Evolutionary conservation across 2,888 invertebrate genomes (phyloP), one percentile per base, ranked within the genome.

Genomic region (Gortyna flavago): DNA sequence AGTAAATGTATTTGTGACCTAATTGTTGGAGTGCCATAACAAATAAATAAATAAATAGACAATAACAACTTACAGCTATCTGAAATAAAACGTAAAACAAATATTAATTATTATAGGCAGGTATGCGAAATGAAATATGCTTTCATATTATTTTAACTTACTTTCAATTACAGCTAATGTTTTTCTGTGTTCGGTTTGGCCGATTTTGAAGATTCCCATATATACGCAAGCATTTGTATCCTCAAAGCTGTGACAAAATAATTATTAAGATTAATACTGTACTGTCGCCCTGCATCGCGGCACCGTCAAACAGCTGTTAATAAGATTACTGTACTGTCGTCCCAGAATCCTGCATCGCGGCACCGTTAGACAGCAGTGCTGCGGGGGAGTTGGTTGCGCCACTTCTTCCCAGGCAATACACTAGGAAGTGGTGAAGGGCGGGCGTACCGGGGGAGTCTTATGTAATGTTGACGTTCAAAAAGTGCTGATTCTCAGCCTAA

Each of bases 111-210:
- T 41, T 57, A 16, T 32, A 41, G 0, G 5, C 3, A 13, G n/a
- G 11, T 32, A 21, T 29, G 6, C 29, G 68, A 38, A 51, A 48
- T n/a, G 2, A 4, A 62, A 44, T 3, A 13, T 18, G 21, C 11
- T n/a, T 48, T 4, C 3, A 16, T n/a, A 21, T 21, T n/a, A 7
- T 35, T 61, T 32, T 1, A 38, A 83, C 81, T 83, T 78, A 81
- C 81, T 83, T 41, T 81, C 81, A n/a, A 81, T 35, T 0, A 81
- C 0, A 7, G 84, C 83, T 66, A 81, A n/a, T 11, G 62, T 67
- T 48, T 68, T 68, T 0, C 11, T 62, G 13, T 51, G 35, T 16
- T 57, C 57, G 13, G 21, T 67, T 0, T 44, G 9, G 0, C 41
- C 62, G 6, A 21, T n/a, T 41, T 72, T 67, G 35, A 83, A 83